Conservation (phyloP, 2,113 vertebrate species). For the human (Homo sapiens) region DNA sequence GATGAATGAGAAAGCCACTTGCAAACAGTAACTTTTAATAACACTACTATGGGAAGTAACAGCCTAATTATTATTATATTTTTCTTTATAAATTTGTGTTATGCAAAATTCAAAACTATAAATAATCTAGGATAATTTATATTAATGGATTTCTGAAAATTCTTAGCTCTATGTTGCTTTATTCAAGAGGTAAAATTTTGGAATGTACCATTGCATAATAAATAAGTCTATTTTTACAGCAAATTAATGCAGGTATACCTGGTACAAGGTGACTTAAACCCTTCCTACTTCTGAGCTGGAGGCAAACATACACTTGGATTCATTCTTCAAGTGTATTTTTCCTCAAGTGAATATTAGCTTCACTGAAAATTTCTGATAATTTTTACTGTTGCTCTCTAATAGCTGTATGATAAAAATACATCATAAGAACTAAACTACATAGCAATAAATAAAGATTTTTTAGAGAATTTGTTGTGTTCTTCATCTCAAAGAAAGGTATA, state of each 20-base stretch:
- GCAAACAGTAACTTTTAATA: neutral
- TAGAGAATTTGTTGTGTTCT: slow-evolving; percentile 87
- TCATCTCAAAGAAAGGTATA: slow-evolving; percentile 88
- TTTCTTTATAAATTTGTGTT: neutral
- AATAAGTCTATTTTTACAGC: neutral
- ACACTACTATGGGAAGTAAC: neutral
- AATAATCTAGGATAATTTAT: neutral
- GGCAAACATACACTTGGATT: slow-evolving; percentile 65
- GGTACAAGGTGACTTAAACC: neutral
- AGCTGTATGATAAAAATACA: slow-evolving; percentile 88
- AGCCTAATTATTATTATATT: neutral
- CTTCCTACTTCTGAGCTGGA: neutral
- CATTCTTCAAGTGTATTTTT: slow-evolving; percentile 79
- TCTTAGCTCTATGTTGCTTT: slow-evolving; percentile 3
- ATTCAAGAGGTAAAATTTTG: neutral
- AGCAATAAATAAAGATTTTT: slow-evolving; percentile 93
- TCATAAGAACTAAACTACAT: slow-evolving; percentile 92
- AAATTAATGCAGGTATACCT: neutral
- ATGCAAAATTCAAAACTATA: neutral
- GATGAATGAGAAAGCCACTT: neutral
- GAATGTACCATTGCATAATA: neutral
- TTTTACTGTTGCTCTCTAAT: slow-evolving; percentile 92
- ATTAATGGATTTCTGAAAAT: neutral
- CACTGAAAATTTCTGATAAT: slow-evolving; percentile 81
- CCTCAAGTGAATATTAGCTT: slow-evolving; percentile 81